These are phyloP conservation scores for Drosophila funebris DNA, from an alignment of 1,140 invertebrate species.

Conservation along the genomic window DNA sequence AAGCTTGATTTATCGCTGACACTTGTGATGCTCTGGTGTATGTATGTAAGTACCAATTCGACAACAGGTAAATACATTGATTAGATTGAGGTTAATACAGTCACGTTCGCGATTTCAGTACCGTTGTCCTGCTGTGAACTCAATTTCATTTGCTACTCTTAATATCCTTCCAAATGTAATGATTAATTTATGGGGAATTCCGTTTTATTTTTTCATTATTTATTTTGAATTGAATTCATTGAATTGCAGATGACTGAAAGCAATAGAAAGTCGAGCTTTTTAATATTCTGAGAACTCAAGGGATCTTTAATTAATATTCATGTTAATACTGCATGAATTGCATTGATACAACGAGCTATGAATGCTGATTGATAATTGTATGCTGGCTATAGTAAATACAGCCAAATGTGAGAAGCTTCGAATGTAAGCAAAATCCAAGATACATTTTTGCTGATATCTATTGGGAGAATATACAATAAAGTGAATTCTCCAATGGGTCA, in stretches of 20 bases:
- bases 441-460: too few species aligned
- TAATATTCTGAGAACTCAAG: background rate
- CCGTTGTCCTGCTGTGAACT: constrained; percentile 5
- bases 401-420: too few species aligned
- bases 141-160: constrained; percentile 22
- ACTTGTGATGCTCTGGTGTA: background rate
- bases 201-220: background rate
- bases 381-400: background rate
- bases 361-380: background rate
- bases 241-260: constrained; percentile 11
- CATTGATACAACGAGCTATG: too few species aligned
- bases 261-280: background rate
- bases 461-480: too few species aligned
- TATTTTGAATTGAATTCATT: background rate
- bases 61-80: constrained; percentile 4
- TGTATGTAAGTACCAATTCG: background rate
- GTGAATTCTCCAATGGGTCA: too few species aligned
- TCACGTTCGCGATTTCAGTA: constrained; percentile 56
- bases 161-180: background rate
- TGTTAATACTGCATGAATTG: background rate
- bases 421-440: too few species aligned
- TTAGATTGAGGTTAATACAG: constrained; percentile 24
- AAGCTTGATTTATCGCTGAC: constrained; percentile 55
- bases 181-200: constrained; percentile 3
- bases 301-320: background rate